Base-by-base conservation (phyloP, 2,113 vertebrate genomes). In the Leptosomus discolor region DNA sequence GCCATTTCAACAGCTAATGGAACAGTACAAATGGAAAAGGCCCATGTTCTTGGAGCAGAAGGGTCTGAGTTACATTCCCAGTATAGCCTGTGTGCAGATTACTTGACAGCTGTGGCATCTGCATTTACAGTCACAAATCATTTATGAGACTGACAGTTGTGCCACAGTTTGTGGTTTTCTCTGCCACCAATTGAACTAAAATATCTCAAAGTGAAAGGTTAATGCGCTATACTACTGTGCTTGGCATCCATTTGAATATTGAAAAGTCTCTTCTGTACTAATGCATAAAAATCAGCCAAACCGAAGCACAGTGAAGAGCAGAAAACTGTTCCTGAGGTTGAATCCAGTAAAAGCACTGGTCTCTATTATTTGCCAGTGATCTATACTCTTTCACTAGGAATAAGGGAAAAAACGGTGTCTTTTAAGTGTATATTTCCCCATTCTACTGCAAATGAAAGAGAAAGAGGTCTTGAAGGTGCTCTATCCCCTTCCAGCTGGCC, bases 141-240 rank as follows among this genome's bases (percentile, higher is more conserved):
- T 97, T 97, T 94, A 74, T 8, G 53, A 89, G 83, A 94, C 76
- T 96, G 96, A 94, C 95, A 95, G 91, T 92, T 77, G 77, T 92
- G 95, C 95, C 94, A 97, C 91, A 97, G 94, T 94, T 97, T 96
- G 96, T 94, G 94, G 88, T 97, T 97, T 97, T 92, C 91, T 89
- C 39, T 96, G 95, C 94, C 95, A 96, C 83, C 95, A 92, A 65
- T 92, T 97, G 95, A 97, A 96, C 95, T 96, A 89, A 95, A 94
- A 94, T 91, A 95, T 97, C 89, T 96, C 91, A 94, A 79, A 97
- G 95, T 84, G 92, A 96, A 97, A 97, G 91, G 95, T 96, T 97
- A 97, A 97, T 94, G 94, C 91, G 93, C 92, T 96, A 22, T 83
- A 93, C 93, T 94, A 96, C 95, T 92, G 79, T 86, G 83, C 82